phyloP scores from a whole-genome alignment of 2,113 vertebrate genomes.

The Sprattus sprattus region DNA sequence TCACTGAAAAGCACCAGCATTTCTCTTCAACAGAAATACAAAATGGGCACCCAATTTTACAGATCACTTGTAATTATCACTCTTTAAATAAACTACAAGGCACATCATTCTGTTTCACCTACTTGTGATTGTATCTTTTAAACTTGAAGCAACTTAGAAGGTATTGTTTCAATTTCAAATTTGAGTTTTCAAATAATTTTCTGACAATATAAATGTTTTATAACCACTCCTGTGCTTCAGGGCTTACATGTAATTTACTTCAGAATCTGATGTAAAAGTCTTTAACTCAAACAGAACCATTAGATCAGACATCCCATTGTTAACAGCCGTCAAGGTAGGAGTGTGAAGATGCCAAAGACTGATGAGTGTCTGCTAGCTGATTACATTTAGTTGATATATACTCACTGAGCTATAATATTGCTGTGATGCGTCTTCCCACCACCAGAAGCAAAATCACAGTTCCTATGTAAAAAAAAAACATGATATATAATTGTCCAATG shows the following conservation, averaged over 20 bases:
- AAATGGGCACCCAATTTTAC: not conserved
- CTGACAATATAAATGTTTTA: not conserved
- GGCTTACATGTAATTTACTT: not conserved
- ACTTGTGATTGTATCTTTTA: not conserved
- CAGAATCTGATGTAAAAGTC: not conserved
- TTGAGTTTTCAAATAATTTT: not conserved
- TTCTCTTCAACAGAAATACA: not conserved
- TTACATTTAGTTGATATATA: not conserved
- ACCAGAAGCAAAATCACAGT: not conserved
- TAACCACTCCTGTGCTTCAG: not conserved
- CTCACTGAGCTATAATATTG: constrained; percentile 3
- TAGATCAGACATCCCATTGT: not conserved
- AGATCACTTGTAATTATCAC: not conserved
- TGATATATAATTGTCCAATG: not conserved
- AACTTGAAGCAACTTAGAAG: not conserved
- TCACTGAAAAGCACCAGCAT: constrained; percentile 1
- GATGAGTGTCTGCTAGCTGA: not conserved
- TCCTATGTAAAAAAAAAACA: not conserved
- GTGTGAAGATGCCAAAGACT: not conserved
- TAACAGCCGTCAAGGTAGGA: not conserved
- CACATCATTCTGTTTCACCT: not conserved
- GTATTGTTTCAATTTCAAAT: not conserved
- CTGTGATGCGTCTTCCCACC: not conserved
- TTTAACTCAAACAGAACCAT: not conserved
- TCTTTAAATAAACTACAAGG: not conserved